These are phyloP conservation scores for Cirrhinus mrigala DNA, from an alignment of 2,797 vertebrate genomes.

Conservation along the genomic window DNA sequence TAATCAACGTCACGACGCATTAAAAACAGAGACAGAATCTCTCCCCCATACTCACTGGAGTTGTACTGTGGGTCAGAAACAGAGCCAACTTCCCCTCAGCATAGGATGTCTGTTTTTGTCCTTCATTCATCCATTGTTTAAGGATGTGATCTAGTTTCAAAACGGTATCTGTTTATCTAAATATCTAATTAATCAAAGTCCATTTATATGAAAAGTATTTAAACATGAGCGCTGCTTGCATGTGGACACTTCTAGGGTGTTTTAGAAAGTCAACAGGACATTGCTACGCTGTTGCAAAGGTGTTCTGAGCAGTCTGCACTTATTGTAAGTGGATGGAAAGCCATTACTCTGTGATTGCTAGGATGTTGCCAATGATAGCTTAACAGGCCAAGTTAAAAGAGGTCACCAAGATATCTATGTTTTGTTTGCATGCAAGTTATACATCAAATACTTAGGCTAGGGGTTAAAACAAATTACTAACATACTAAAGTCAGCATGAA, in stretches of 20 bases:
- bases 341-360: background rate
- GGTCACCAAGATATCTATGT: background rate
- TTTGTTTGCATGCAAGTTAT: background rate
- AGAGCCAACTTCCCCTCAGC: constrained; percentile 18
- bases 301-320: background rate
- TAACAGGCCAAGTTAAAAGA: background rate
- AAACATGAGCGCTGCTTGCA: background rate
- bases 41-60: constrained; percentile 44
- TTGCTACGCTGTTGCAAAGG: background rate
- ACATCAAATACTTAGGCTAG: background rate
- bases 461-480: no score
- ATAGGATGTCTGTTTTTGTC: constrained; percentile 35
- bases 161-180: background rate
- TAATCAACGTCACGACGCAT: constrained; percentile 67
- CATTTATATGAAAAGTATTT: background rate
- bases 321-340: background rate
- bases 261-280: background rate
- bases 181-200: background rate
- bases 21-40: constrained; percentile 68
- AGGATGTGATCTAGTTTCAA: background rate
- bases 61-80: constrained; percentile 27
- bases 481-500: background rate
- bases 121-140: constrained; percentile 24
- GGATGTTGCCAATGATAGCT: background rate
- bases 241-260: background rate